A percentile compares a stretch with the other conserved stretches of the same genome.
These are phyloP conservation scores for Amaurobius ferox DNA, from an alignment of 2,888 invertebrate species.

Conservation along the genomic window DNA sequence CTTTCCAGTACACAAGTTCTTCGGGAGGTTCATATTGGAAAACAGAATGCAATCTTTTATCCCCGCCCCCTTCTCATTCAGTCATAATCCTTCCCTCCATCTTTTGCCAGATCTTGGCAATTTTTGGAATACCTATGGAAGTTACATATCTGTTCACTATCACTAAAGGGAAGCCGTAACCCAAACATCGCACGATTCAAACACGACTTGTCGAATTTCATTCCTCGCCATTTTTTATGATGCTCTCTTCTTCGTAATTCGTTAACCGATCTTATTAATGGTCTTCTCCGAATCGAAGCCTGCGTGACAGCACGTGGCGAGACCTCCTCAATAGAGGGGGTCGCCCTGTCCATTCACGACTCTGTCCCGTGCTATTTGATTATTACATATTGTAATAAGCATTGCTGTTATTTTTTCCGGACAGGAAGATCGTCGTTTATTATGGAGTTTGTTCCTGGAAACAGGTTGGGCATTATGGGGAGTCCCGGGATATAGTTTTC, in stretches of 20 bases:
- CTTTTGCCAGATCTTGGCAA: no score
- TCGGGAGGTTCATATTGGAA: no score
- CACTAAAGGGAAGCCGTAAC: no score
- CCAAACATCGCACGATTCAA: no score
- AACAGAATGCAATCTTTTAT: no score
- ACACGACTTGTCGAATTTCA: no score
- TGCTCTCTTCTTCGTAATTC: conserved; percentile 7
- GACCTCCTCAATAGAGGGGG: conserved; percentile 44
- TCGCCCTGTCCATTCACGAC: conserved; percentile 10
- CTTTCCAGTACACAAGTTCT: no score
- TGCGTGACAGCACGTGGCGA: conserved; percentile 46
- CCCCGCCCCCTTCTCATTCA: no score
- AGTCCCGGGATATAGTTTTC: neutral
- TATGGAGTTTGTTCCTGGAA: conserved; percentile 40
- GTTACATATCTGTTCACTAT: no score
- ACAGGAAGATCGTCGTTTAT: conserved; percentile 30
- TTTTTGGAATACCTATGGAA: no score
- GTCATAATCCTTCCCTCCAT: no score
- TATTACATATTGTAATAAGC: conserved; percentile 45
- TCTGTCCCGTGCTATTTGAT: conserved; percentile 30
- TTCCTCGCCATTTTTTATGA: no score
- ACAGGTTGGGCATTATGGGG: conserved; percentile 39
- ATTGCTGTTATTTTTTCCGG: conserved; percentile 20
- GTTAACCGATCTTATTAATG: conserved; percentile 16
- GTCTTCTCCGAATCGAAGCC: conserved; percentile 23